Evolutionary conservation across 2,797 vertebrate species (phyloP).

Genomic region (Ataeniobius toweri): DNA sequence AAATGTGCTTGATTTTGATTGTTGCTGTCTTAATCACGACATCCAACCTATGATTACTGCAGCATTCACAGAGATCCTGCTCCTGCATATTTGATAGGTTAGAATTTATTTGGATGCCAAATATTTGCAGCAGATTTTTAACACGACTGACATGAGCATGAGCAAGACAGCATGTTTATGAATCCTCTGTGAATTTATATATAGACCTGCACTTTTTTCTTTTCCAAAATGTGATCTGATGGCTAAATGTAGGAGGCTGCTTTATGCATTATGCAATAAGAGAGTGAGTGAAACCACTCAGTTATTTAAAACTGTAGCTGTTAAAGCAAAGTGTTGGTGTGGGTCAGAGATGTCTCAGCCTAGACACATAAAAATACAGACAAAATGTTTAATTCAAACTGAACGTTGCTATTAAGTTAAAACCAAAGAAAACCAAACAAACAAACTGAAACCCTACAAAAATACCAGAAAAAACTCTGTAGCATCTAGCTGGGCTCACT

Average conservation of each 20-base stretch:
- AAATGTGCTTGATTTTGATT: conserved; percentile 14
- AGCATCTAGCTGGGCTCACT: neutral
- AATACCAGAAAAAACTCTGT: neutral
- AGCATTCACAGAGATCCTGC: neutral
- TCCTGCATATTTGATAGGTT: neutral
- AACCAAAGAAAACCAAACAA: neutral
- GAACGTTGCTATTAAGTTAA: conserved; percentile 31
- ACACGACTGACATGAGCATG: neutral
- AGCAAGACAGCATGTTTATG: neutral
- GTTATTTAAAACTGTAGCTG: conserved; percentile 44
- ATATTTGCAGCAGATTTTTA: neutral
- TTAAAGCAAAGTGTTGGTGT: conserved; percentile 42
- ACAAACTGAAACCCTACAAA: neutral
- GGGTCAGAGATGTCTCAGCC: conserved; percentile 38
- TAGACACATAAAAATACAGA: conserved; percentile 18
- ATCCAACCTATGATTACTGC: conserved; percentile 2
- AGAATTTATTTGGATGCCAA: neutral
- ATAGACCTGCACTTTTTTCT: neutral
- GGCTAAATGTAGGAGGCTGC: conserved; percentile 9
- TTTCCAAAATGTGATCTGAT: conserved; percentile 1
- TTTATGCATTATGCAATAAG: conserved; percentile 26
- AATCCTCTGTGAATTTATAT: neutral
- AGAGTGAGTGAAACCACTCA: conserved; percentile 31
- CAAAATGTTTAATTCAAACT: conserved; percentile 32
- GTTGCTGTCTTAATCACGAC: neutral